A percentile compares a stretch with the other conserved stretches of the same genome.
phyloP scores from a whole-genome alignment of 2,797 vertebrate species.

The Melanotaenia parkinsoni region DNA sequence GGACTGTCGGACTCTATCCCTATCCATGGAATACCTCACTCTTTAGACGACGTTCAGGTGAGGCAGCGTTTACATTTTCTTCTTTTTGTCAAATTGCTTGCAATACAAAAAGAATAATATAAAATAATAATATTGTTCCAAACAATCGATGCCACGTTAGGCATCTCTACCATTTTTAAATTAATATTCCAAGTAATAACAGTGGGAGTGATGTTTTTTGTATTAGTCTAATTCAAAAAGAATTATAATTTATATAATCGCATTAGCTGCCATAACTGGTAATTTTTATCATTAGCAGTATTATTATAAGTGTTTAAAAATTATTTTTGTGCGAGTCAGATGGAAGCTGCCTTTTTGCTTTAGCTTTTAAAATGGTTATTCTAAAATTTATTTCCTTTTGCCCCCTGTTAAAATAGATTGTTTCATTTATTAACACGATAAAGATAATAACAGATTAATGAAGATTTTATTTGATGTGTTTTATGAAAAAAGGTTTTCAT shows the following conservation, averaged over 20 bases:
- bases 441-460: neutral
- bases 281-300: neutral
- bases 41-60: slow-evolving; percentile 98
- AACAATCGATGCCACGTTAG: neutral
- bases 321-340: neutral
- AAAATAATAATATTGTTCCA: no score
- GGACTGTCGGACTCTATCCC: slow-evolving; percentile 93
- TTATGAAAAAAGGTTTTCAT: neutral
- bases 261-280: neutral
- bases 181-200: neutral
- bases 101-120: no score
- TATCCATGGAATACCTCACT: slow-evolving; percentile 97
- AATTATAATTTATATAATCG: neutral
- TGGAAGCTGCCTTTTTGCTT: slow-evolving; percentile 1
- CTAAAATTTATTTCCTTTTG: neutral
- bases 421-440: neutral
- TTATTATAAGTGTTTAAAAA: neutral
- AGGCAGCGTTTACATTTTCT: slow-evolving; percentile 60
- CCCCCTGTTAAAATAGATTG: no score
- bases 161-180: neutral
- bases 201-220: neutral
- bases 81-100: neutral
- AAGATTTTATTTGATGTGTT: neutral
- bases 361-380: neutral
- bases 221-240: slow-evolving; percentile 1